phyloP scores from a whole-genome alignment of 2,113 vertebrate genomes.

The Lynx canadensis region DNA sequence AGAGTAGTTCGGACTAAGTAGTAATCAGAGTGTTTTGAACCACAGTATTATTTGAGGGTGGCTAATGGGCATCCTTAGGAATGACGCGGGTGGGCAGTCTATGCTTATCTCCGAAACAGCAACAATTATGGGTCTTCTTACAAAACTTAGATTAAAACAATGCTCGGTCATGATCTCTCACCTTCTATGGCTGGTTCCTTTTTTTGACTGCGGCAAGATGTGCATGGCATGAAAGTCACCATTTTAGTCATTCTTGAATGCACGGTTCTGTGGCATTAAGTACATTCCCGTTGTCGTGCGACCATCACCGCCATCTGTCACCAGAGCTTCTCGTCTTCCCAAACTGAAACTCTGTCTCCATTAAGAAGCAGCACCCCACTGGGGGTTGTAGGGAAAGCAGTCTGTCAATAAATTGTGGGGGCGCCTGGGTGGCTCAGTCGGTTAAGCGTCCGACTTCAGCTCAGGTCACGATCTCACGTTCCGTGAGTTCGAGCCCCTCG shows the following conservation, averaged over 20 bases:
- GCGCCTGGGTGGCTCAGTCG: no score
- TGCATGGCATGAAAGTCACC: neutral
- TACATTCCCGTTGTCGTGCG: neutral
- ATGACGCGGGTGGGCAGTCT: neutral
- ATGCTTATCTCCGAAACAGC: neutral
- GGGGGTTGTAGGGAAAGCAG: no score
- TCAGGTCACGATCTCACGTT: no score
- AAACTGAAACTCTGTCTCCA: neutral
- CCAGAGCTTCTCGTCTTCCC: neutral
- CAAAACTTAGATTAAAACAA: neutral
- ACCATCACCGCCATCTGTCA: neutral
- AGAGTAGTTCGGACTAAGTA: neutral
- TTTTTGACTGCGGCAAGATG: neutral
- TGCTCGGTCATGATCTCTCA: neutral
- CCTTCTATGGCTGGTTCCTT: neutral
- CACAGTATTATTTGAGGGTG: neutral
- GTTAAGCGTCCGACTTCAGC: no score
- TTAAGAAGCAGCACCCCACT: neutral
- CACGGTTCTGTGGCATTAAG: neutral
- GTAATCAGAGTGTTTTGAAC: neutral
- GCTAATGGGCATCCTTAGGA: neutral
- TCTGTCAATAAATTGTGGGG: no score
- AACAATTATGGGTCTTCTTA: neutral
- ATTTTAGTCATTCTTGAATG: neutral
- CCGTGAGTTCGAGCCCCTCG: no score